These are phyloP conservation scores for Heliconius himera DNA, from an alignment of 1,140 invertebrate species.

Conservation along the genomic window DNA sequence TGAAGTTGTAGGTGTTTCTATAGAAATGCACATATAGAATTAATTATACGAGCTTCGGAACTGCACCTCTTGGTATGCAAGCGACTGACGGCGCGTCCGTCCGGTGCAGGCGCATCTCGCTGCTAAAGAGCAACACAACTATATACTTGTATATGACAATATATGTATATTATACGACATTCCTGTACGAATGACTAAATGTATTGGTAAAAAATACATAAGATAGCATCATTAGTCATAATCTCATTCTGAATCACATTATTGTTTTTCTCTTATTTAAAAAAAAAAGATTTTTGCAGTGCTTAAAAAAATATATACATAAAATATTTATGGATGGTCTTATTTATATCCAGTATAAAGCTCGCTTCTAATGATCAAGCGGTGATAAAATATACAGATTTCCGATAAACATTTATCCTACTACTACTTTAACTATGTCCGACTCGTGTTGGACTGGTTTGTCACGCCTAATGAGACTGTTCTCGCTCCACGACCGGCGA, in stretches of 20 bases:
- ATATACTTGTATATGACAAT: neutral
- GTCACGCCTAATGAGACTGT: constrained; percentile 50
- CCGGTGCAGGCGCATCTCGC: constrained; percentile 35
- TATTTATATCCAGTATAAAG: neutral
- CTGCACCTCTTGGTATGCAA: constrained; percentile 53
- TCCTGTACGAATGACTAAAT: neutral
- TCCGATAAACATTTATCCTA: neutral
- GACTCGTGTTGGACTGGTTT: constrained; percentile 41
- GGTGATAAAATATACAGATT: constrained; percentile 32
- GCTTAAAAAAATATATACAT: neutral
- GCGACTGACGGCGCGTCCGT: constrained; percentile 43
- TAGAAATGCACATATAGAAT: constrained; percentile 42
- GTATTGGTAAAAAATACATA: neutral
- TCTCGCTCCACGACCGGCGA: constrained; percentile 44
- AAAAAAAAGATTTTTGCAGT: neutral
- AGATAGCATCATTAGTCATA: neutral
- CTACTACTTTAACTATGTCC: neutral
- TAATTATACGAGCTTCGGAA: constrained; percentile 62
- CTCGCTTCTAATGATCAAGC: neutral
- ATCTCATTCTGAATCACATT: neutral
- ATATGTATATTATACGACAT: neutral
- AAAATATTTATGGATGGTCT: neutral
- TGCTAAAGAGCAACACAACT: neutral
- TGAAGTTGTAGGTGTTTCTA: neutral
- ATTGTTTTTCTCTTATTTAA: neutral